These are phyloP conservation scores for Forbesichthys agassizii DNA, from an alignment of 2,113 vertebrate species.

Conservation along the genomic window DNA sequence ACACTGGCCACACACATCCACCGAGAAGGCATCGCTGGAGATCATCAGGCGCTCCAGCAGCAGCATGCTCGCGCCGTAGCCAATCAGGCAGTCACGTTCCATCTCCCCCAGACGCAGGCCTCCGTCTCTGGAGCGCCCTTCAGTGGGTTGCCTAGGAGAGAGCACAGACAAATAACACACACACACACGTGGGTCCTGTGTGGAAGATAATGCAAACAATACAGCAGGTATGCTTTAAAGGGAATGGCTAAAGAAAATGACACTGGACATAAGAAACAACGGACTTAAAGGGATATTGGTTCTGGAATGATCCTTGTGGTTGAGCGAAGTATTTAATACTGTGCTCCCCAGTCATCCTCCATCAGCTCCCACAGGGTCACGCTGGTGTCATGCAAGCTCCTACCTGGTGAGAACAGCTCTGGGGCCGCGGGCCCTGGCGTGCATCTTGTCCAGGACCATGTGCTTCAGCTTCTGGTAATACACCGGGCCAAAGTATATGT, in stretches of 20 bases:
- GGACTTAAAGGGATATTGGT: background rate
- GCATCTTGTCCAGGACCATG: constrained; percentile 99
- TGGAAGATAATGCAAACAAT: too few relatives aligned
- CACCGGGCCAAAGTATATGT: constrained; percentile 97
- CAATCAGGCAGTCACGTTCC: constrained; percentile 97
- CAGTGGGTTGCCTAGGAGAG: constrained; percentile 89
- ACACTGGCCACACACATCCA: constrained; percentile 96
- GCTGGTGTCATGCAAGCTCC: too few relatives aligned
- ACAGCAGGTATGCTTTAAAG: too few relatives aligned
- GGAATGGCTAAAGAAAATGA: too few relatives aligned
- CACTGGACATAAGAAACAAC: too few relatives aligned
- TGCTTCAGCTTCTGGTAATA: constrained; percentile 99
- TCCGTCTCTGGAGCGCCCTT: constrained; percentile 95
- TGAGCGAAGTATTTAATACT: background rate
- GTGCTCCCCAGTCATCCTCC: too few relatives aligned
- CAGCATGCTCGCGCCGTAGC: constrained; percentile 98
- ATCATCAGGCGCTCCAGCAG: constrained; percentile 97
- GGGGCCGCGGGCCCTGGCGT: constrained; percentile 93
- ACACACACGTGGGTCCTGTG: background rate
- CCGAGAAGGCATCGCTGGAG: constrained; percentile 97
- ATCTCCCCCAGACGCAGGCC: constrained; percentile 97
- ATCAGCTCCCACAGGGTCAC: too few relatives aligned
- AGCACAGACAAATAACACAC: constrained; percentile 10
- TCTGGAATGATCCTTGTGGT: background rate
- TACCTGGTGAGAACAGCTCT: constrained; percentile 97